These are phyloP conservation scores for Seira musarum DNA, from an alignment of 2,888 invertebrate genomes.

Conservation along the genomic window DNA sequence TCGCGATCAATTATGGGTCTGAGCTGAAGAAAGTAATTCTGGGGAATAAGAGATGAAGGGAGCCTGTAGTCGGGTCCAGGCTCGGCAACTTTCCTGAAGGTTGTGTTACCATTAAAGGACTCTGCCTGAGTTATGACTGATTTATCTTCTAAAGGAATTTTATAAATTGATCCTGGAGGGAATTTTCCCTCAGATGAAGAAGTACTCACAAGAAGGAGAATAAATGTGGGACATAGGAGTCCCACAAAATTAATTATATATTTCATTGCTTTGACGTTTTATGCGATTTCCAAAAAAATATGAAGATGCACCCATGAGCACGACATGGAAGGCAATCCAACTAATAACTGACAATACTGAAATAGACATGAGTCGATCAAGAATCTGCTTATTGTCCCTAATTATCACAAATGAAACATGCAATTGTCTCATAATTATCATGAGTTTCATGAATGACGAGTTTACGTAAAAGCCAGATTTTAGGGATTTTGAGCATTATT, in stretches of 20 bases:
- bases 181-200: background rate
- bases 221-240: background rate
- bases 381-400: no score
- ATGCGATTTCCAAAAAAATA: no score
- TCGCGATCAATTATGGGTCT: slow-evolving; percentile 31
- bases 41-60: background rate
- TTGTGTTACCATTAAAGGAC: background rate
- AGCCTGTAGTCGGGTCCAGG: slow-evolving; percentile 31
- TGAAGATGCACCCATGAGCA: no score
- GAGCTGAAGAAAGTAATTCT: background rate
- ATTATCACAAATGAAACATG: no score
- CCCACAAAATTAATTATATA: background rate
- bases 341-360: no score
- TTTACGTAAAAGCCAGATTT: no score
- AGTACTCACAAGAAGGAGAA: background rate
- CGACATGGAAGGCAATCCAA: background rate
- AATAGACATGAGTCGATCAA: no score
- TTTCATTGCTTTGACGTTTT: no score
- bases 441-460: no score
- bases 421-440: no score
- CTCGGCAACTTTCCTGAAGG: background rate
- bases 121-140: background rate
- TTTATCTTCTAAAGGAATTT: background rate
- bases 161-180: background rate
- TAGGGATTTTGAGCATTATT: no score